These are phyloP conservation scores for Alouatta palliata DNA, from an alignment of 2,113 vertebrate species.

Conservation along the genomic window DNA sequence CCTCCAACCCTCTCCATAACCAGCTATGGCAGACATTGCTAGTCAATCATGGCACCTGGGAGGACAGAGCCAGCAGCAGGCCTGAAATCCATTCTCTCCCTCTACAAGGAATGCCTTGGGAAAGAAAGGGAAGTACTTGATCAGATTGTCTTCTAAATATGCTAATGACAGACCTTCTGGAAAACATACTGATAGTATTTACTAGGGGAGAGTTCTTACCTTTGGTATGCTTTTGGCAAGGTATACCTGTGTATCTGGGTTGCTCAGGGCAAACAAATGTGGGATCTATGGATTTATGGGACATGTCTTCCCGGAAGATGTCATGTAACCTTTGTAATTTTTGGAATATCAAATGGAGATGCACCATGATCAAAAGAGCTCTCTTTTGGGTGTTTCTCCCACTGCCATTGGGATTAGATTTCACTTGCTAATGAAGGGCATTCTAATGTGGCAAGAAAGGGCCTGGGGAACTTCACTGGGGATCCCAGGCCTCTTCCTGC, in stretches of 20 bases:
- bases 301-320: not conserved
- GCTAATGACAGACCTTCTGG: not conserved
- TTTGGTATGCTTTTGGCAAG: not conserved
- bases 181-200: not conserved
- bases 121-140: not conserved
- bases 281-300: not conserved
- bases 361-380: not conserved
- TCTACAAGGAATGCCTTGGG: not conserved
- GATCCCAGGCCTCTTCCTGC: not conserved
- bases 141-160: not conserved
- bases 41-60: not conserved
- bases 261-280: not conserved
- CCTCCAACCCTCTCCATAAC: rapidly evolving
- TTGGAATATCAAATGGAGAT: not conserved
- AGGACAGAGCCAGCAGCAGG: not conserved
- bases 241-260: not conserved
- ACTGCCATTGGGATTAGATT: not conserved
- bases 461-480: not conserved
- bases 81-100: not conserved
- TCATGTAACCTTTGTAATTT: not conserved
- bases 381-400: not conserved
- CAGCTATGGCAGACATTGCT: not conserved
- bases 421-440: not conserved
- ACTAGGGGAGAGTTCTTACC: not conserved
- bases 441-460: not conserved